These are phyloP conservation scores for Coendou prehensilis DNA, from an alignment of 2,797 vertebrate genomes.

Conservation along the genomic window DNA sequence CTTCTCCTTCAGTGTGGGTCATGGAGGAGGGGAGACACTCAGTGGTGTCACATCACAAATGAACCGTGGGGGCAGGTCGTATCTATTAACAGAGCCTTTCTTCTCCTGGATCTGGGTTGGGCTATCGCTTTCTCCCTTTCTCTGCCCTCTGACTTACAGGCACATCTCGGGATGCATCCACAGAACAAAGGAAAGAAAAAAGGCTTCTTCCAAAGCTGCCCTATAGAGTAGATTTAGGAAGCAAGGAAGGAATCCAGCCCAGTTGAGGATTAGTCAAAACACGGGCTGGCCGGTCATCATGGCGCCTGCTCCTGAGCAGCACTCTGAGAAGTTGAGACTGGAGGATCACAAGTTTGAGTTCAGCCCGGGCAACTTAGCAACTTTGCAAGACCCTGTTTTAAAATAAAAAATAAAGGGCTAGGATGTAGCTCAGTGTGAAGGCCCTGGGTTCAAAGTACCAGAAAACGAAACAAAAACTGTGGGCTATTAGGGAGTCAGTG, in stretches of 20 bases:
- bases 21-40: background rate
- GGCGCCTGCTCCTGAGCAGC: background rate
- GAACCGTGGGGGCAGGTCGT: slow-evolving; percentile 25
- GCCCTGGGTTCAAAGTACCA: background rate
- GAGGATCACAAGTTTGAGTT: background rate
- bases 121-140: background rate
- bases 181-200: background rate
- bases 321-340: background rate
- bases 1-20: background rate
- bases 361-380: background rate
- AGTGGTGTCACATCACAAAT: background rate
- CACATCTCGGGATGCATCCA: slow-evolving; percentile 19
- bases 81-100: slow-evolving; percentile 30
- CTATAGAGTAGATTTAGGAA: slow-evolving; percentile 27
- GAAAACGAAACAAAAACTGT: background rate
- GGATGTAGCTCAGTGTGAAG: background rate
- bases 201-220: background rate
- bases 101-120: background rate
- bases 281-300: background rate
- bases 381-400: background rate
- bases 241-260: background rate
- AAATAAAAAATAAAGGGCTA: background rate
- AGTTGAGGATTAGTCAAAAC: background rate
- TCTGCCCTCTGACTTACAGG: background rate
- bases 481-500: background rate